Evolutionary conservation across 2,113 vertebrate genomes (phyloP).

Genomic region (Crotalus tigris): DNA sequence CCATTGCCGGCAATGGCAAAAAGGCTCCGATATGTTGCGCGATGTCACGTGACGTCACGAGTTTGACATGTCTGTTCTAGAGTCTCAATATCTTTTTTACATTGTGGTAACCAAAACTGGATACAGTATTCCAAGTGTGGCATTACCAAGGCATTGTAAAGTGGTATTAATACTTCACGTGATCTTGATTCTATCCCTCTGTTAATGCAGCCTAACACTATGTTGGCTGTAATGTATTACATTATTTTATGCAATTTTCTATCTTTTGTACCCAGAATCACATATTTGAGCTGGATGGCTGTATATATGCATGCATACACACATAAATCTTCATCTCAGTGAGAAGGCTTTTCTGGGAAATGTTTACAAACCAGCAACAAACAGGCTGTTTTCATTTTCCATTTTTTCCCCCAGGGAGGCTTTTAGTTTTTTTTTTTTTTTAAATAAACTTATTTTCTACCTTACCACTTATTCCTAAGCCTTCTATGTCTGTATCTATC

Average conservation of each 20-base stretch:
- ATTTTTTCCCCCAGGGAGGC: background rate
- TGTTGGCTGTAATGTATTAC: background rate
- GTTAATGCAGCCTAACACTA: too few relatives aligned
- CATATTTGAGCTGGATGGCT: background rate
- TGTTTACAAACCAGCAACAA: background rate
- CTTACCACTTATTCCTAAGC: background rate
- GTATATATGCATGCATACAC: background rate
- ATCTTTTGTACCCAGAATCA: background rate
- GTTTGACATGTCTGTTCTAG: too few relatives aligned
- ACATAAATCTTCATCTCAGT: background rate
- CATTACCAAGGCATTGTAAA: too few relatives aligned
- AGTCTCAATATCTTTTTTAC: too few relatives aligned
- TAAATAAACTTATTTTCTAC: background rate
- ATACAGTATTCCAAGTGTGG: too few relatives aligned
- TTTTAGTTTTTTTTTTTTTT: background rate
- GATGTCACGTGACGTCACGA: too few relatives aligned
- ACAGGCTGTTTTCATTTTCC: background rate
- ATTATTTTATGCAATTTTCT: background rate
- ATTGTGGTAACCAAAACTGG: too few relatives aligned
- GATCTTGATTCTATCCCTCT: too few relatives aligned
- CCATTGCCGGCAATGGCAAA: too few relatives aligned
- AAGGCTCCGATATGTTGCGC: too few relatives aligned
- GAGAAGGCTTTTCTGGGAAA: background rate
- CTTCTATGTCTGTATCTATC: background rate
- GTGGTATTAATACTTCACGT: too few relatives aligned